Evolutionary conservation across 2,888 invertebrate genomes (phyloP), one percentile per base, ranked within the genome.

Genomic region (Nomada goodeniana): DNA sequence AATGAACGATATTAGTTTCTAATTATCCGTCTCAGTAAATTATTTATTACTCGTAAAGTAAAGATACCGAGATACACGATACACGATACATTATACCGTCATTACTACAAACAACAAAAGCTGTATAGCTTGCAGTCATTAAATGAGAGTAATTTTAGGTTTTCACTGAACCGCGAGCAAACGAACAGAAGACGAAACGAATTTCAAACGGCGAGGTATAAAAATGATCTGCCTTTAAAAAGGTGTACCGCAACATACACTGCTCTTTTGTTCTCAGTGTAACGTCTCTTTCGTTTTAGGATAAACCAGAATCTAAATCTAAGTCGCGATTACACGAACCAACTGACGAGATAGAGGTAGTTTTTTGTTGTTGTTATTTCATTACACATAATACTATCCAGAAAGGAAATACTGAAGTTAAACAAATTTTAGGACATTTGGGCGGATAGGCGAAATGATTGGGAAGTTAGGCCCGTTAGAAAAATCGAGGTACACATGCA

Each of bases 191-290:
- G 42, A 52, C 10, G 29, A 82, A 29, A 63, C 10, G 23, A 20
- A 73, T 59, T 55, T 72, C 50, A 69, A 77, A 61, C 18, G 71
- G 61, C 47, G 65, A 85, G 85, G 85, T 85, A 85, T 60, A 4
- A 57, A 7, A 20, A 47, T 47, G 0, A 0, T 13, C 47, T 47
- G 79, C 59, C n/a, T 59, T 11, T 26, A 26, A 42, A 57, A 23
- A 61, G 53, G 53, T 44, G 1, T 55, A 20, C 11, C 11, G 7
- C 11, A 2, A 50, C 18, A 44, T 13, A n/a, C n/a, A 13, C 13
- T 26, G 44, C 1, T 2, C 2, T 2, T 23, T 36, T n/a, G 36
- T 36, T 57, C 47, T 50, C 18, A n/a, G 10, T 57, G 5, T n/a
- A 63, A 44, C 9, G n/a, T 29, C 67, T 77, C 29, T 53, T 60